phyloP scores from a whole-genome alignment of 1,140 invertebrate species.

The Trichomalopsis sarcophagae region DNA sequence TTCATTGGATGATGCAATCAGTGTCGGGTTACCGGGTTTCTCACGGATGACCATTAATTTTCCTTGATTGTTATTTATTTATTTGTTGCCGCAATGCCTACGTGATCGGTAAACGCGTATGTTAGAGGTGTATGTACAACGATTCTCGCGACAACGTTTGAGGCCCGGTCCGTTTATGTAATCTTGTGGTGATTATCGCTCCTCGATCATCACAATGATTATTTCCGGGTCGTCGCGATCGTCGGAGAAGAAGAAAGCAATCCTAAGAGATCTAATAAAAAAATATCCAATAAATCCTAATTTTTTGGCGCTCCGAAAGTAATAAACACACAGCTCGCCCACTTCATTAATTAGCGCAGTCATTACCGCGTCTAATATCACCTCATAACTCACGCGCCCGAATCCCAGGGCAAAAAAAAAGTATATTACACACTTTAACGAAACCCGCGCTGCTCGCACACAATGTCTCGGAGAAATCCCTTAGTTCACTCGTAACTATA shows the following conservation, averaged over 20 bases:
- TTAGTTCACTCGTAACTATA: not conserved
- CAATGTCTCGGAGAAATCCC: not conserved
- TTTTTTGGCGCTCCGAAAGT: not conserved
- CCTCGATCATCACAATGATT: not conserved
- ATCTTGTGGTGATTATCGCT: too few relatives aligned
- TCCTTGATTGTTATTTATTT: not conserved
- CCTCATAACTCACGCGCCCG: not conserved
- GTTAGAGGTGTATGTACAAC: too few relatives aligned
- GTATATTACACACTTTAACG: not conserved
- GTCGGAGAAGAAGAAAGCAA: too few relatives aligned
- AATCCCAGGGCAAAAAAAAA: not conserved
- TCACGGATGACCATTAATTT: not conserved
- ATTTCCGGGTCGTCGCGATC: not conserved
- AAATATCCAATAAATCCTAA: slow-evolving; percentile 2
- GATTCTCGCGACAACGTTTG: too few relatives aligned
- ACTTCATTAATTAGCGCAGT: slow-evolving; percentile 9
- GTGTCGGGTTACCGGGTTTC: not conserved
- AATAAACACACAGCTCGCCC: not conserved
- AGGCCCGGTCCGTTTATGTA: too few relatives aligned
- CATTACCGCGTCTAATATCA: not conserved
- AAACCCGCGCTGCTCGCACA: not conserved
- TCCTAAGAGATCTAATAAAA: not conserved
- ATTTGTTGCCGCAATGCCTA: too few relatives aligned
- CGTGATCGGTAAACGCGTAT: too few relatives aligned
- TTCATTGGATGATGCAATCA: slow-evolving; percentile 2